Evolutionary conservation across 2,113 vertebrate genomes (phyloP), one percentile per base, ranked within the genome.

Genomic region (Chaetodon auriga): DNA sequence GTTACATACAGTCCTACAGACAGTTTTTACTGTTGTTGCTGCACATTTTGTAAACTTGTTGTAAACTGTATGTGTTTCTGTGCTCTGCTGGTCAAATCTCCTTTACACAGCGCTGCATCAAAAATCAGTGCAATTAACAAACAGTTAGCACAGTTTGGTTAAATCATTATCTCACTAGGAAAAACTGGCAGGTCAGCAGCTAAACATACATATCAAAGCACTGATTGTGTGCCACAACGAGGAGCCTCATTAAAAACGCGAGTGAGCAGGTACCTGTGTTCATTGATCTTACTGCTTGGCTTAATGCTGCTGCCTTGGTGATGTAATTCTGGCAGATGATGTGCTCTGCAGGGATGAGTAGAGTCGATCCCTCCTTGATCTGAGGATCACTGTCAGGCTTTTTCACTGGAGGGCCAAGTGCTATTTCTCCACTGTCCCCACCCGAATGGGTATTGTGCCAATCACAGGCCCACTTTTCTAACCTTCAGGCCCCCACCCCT

Each of bases 271-370:
- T 36, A 71, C 36, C 30, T 9, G 6, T 38, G 84, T 66, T 89
- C 68, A 62, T 35, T 64, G 61, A 83, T 75, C 71, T 78, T 49
- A 48, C 48, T 54, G 74, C 85, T 85, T 21, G 46, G 48, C 77
- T 89, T 45, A 7, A 64, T 62, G 43, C 69, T 38, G 83, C 82
- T 88, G 10, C 89, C 92, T 69, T 89, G 87, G 92, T 76, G 87
- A 92, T 53, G 71, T 71, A 11, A 18, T 25, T 81, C 75, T 81
- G 78, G 90, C 83, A 88, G 66, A 89, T 90, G 81, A 95, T 89
- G 74, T 74, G 51, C 63, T 77, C 84, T 48, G 58, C 55, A 15
- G 93, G 82, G 92, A 86, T 75, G 18, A 83, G 36, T 82, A 11
- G 19, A 38, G 2, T 18, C 75, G 49, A 68, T 62, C 54, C 12